phyloP scores from a whole-genome alignment of 2,113 vertebrate genomes.

The Sander vitreus region DNA sequence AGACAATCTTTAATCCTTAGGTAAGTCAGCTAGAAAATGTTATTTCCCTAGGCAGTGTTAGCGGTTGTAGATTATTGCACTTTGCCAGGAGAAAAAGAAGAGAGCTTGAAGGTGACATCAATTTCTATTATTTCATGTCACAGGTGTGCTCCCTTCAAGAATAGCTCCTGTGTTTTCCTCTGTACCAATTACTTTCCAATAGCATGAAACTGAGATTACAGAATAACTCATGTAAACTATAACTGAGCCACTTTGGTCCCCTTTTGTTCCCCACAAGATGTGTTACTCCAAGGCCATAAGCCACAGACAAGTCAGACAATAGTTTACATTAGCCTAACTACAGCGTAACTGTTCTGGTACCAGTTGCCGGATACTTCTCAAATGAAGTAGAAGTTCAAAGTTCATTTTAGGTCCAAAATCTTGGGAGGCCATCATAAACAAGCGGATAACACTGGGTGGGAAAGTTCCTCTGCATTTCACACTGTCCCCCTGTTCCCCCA shows the following conservation, averaged over 20 bases:
- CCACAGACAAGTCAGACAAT: neutral
- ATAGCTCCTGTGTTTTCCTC: slow-evolving; percentile 18
- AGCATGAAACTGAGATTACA: slow-evolving; percentile 35
- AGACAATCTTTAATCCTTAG: slow-evolving; percentile 34
- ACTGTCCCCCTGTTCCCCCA: slow-evolving; percentile 17
- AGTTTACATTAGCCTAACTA: neutral
- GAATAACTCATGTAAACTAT: slow-evolving; percentile 37
- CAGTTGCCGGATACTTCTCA: slow-evolving; percentile 2
- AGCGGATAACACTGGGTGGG: slow-evolving; percentile 69
- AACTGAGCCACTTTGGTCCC: slow-evolving; percentile 4
- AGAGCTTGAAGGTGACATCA: neutral
- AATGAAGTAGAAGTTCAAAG: slow-evolving; percentile 60
- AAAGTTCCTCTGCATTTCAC: slow-evolving; percentile 60
- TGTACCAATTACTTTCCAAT: slow-evolving; percentile 14
- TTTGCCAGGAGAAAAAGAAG: neutral
- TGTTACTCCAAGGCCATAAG: neutral
- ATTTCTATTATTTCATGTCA: slow-evolving; percentile 21
- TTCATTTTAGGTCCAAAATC: slow-evolving; percentile 54
- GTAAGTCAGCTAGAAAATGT: neutral
- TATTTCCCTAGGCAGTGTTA: neutral
- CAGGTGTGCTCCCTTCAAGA: neutral
- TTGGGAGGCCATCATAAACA: slow-evolving; percentile 63
- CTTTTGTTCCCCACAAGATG: slow-evolving; percentile 4
- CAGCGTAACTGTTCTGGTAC: slow-evolving; percentile 23
- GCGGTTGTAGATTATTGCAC: neutral